Conservation (phyloP, 2,888 invertebrate species). For the Monochamus alternatus region DNA sequence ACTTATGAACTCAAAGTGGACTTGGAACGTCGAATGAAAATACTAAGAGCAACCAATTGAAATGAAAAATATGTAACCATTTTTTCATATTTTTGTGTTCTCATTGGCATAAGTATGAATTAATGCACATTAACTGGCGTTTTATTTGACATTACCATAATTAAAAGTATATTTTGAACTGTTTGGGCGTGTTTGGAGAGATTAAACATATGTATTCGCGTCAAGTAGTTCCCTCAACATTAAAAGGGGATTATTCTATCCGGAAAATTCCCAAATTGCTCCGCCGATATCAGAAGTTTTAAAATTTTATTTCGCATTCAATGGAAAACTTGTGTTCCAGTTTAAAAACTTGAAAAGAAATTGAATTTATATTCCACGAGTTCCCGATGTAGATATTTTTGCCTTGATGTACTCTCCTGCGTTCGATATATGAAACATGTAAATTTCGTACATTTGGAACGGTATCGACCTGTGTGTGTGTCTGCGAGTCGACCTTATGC, state of each 20-base stretch:
- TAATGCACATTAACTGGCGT: too few relatives aligned
- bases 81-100: too few relatives aligned
- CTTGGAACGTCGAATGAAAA: too few relatives aligned
- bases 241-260: constrained; percentile 8
- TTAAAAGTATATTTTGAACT: too few relatives aligned
- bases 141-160: too few relatives aligned
- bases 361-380: constrained; percentile 40
- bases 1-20: too few relatives aligned
- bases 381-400: constrained; percentile 35
- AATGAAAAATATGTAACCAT: too few relatives aligned
- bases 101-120: too few relatives aligned
- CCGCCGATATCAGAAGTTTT: constrained; percentile 19
- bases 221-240: not conserved
- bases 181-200: too few relatives aligned
- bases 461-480: constrained; percentile 18
- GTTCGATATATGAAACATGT: constrained; percentile 18
- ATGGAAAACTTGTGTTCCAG: constrained; percentile 39
- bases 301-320: constrained; percentile 32
- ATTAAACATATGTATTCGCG: not conserved
- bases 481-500: not conserved
- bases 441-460: constrained; percentile 20
- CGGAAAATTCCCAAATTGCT: not conserved
- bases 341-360: constrained; percentile 36
- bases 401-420: constrained; percentile 25
- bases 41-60: too few relatives aligned